Conservation (phyloP, 2,113 vertebrate genomes). For the Mirounga angustirostris region DNA sequence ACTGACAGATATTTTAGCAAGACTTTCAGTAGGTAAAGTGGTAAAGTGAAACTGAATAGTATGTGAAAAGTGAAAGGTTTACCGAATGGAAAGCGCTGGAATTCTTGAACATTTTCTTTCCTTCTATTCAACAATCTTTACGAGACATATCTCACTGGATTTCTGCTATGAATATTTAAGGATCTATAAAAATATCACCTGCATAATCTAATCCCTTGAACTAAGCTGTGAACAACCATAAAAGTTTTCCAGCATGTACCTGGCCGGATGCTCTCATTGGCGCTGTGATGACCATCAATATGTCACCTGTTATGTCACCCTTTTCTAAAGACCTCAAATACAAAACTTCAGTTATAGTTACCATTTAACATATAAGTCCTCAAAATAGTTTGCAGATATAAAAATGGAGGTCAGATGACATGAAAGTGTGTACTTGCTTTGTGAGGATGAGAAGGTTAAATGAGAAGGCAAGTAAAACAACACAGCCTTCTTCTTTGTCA, state of each 20-base stretch:
- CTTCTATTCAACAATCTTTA: not conserved
- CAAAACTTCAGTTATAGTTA: not conserved
- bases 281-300: not conserved
- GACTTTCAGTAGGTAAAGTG: not conserved
- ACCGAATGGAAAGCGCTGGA: not conserved
- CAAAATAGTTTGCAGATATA: not conserved
- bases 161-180: not conserved
- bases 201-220: not conserved
- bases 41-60: not conserved
- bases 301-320: slow-evolving; percentile 13
- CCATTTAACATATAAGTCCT: not conserved
- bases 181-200: not conserved
- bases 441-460: not conserved
- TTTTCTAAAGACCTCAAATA: not conserved
- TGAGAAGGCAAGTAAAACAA: not conserved
- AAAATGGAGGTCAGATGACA: slow-evolving; percentile 15
- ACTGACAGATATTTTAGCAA: not conserved
- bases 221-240: not conserved
- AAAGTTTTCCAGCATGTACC: slow-evolving; percentile 69
- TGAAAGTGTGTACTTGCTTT: not conserved
- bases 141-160: not conserved
- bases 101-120: not conserved
- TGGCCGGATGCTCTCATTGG: not conserved
- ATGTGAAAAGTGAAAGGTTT: not conserved
- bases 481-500: not conserved